Conservation (phyloP, 1,140 invertebrate species). For the Ostrea denselamellosa region DNA sequence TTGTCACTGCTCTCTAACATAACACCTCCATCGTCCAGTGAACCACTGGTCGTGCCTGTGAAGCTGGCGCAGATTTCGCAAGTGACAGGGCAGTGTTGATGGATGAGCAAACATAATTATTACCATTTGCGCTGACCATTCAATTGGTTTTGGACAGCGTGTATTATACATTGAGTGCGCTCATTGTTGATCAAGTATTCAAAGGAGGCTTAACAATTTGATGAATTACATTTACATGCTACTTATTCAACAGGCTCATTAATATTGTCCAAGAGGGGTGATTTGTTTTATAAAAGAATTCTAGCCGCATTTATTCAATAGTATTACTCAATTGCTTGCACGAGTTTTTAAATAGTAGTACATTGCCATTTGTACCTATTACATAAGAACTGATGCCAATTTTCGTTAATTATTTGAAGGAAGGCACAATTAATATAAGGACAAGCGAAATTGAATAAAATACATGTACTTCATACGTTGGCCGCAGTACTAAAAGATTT, state of each 20-base stretch:
- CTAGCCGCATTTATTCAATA: too few relatives aligned
- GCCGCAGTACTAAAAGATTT: too few relatives aligned
- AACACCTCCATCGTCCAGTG: background rate
- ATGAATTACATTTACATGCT: background rate
- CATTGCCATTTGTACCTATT: too few relatives aligned
- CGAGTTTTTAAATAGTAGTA: too few relatives aligned
- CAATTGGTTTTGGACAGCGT: background rate
- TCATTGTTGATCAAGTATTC: background rate
- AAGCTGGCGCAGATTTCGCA: background rate
- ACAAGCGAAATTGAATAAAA: too few relatives aligned
- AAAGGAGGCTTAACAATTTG: background rate
- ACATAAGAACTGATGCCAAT: too few relatives aligned
- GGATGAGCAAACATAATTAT: conserved; percentile 4
- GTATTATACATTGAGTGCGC: background rate
- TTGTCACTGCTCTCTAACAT: background rate
- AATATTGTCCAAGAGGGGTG: background rate
- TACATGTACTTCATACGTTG: too few relatives aligned
- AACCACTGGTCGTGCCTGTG: background rate
- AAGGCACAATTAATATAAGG: too few relatives aligned
- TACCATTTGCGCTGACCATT: background rate
- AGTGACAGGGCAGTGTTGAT: background rate
- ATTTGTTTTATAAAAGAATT: background rate
- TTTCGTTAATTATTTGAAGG: too few relatives aligned
- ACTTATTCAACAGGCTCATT: background rate
- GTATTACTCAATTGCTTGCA: too few relatives aligned